Percentiles rank a stretch among this genome's conserved stretches.
Conservation (phyloP, 2,113 vertebrate genomes). For the Esox niger region DNA sequence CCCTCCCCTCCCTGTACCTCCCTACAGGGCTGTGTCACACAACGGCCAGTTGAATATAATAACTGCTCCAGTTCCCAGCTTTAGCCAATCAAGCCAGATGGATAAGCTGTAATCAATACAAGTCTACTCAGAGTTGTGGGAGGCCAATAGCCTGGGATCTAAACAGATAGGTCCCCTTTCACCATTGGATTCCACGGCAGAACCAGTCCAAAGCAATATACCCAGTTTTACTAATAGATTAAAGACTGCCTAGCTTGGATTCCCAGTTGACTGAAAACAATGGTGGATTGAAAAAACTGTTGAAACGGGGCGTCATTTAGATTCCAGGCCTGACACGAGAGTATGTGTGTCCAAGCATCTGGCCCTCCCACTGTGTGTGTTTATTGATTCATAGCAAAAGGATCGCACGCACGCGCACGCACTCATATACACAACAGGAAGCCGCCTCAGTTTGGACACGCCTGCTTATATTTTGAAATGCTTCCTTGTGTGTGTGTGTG, state of each 20-base stretch:
- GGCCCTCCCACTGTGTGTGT: background rate
- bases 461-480: too few relatives aligned
- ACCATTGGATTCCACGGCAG: constrained; percentile 47
- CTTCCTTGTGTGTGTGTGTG: background rate
- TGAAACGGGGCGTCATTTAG: too few relatives aligned
- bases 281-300: too few relatives aligned
- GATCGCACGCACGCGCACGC: background rate
- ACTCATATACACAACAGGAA: background rate
- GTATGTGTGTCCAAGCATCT: background rate
- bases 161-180: constrained; percentile 22
- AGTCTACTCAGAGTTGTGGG: too few relatives aligned
- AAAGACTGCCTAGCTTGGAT: too few relatives aligned
- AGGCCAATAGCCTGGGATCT: too few relatives aligned
- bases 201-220: too few relatives aligned
- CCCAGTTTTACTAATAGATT: too few relatives aligned
- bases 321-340: background rate
- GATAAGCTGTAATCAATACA: too few relatives aligned
- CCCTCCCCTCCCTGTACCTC: constrained; percentile 6
- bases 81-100: constrained; percentile 46
- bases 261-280: too few relatives aligned
- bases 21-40: constrained; percentile 23
- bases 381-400: background rate
- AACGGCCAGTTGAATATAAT: constrained; percentile 3
- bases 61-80: too few relatives aligned
- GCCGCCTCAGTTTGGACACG: background rate